Evolutionary conservation across 2,797 vertebrate species (phyloP).

Genomic region (Lagorchestes hirsutus): DNA sequence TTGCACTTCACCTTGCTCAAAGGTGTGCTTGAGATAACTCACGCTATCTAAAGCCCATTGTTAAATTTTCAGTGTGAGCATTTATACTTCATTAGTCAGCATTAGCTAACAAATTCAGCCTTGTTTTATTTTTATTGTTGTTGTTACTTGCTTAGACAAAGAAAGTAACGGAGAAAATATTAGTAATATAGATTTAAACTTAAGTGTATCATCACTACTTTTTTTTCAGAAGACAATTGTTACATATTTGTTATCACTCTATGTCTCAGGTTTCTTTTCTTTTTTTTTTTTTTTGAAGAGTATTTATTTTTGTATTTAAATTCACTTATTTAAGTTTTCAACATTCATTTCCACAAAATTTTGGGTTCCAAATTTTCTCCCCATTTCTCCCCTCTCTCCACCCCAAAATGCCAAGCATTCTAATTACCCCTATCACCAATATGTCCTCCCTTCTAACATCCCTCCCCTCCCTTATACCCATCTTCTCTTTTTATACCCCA

Average conservation of each 20-base stretch:
- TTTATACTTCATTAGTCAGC: background rate
- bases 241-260: background rate
- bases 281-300: no score
- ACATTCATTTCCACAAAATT: no score
- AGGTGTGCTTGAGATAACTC: background rate
- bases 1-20: background rate
- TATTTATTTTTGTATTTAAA: no score
- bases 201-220: background rate
- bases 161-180: background rate
- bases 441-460: no score
- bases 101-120: background rate
- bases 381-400: no score
- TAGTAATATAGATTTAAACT: background rate
- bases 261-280: background rate
- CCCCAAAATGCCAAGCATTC: no score
- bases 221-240: background rate
- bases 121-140: background rate
- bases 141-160: background rate
- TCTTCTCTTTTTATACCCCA: no score
- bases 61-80: background rate
- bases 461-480: no score
- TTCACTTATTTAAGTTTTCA: no score
- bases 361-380: no score
- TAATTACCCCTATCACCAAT: no score
- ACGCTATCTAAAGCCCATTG: background rate